These are phyloP conservation scores for Belonocnema kinseyi DNA, from an alignment of 1,140 invertebrate species.

Conservation along the genomic window DNA sequence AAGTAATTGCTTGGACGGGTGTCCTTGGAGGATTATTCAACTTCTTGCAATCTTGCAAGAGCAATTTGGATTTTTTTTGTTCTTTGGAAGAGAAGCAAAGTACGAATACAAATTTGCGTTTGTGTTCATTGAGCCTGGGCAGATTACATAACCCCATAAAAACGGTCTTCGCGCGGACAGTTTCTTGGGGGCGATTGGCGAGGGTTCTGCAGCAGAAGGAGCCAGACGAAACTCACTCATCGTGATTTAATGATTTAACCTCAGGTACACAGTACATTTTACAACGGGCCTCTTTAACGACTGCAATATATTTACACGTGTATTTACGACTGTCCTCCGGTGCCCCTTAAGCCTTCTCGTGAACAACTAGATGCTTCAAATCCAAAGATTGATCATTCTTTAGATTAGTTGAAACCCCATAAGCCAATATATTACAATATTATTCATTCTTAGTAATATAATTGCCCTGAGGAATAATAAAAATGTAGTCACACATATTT, in stretches of 20 bases:
- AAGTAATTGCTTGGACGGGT: background rate
- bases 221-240: constrained; percentile 47
- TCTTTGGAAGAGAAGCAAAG: background rate
- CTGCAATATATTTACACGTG: constrained; percentile 72
- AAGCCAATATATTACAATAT: constrained; percentile 30
- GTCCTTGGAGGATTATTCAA: background rate
- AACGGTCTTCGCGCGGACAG: constrained; percentile 35
- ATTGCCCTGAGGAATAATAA: constrained; percentile 1
- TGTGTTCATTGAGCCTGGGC: constrained; percentile 15
- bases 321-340: constrained; percentile 68
- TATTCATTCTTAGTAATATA: constrained; percentile 33
- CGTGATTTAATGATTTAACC: constrained; percentile 67
- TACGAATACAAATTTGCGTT: constrained; percentile 26
- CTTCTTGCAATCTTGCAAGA: constrained; percentile 21
- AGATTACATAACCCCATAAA: constrained; percentile 36
- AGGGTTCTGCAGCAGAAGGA: constrained; percentile 29
- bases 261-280: constrained; percentile 65
- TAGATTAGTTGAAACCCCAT: constrained; percentile 33
- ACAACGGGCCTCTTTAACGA: constrained; percentile 62
- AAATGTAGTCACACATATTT: background rate
- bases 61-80: background rate
- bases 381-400: constrained; percentile 30
- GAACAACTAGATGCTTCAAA: background rate
- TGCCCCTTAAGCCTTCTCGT: constrained; percentile 42
- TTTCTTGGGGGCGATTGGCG: constrained; percentile 34